Percentiles rank a stretch among this genome's conserved stretches.
Evolutionary conservation across 2,888 invertebrate species (phyloP).

Genomic region (Scotopteryx bipunctaria): DNA sequence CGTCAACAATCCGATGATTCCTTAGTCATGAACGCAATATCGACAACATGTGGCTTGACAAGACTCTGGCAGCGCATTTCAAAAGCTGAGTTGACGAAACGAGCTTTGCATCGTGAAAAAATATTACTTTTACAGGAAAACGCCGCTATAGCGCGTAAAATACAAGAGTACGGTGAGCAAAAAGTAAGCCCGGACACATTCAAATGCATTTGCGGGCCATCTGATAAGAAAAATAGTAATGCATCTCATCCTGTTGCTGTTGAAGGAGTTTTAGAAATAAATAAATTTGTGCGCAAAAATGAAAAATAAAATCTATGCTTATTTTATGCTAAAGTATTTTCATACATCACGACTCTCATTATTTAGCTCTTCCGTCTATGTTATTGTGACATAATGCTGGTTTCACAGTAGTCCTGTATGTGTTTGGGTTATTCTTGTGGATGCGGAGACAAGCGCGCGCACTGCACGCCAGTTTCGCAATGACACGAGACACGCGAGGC

Average conservation of each 20-base stretch:
- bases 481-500: conserved; percentile 55
- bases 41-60: conserved; percentile 62
- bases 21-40: conserved; percentile 59
- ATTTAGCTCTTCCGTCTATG: conserved; percentile 36
- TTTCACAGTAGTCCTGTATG: conserved; percentile 32
- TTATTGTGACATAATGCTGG: conserved; percentile 43
- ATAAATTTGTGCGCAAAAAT: conserved; percentile 45
- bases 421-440: conserved; percentile 41
- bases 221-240: conserved; percentile 37
- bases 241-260: conserved; percentile 52
- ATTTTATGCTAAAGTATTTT: conserved; percentile 32
- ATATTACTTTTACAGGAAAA: conserved; percentile 64
- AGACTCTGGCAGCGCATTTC: conserved; percentile 72
- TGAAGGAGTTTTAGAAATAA: conserved; percentile 58
- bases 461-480: conserved; percentile 53
- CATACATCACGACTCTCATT: conserved; percentile 40
- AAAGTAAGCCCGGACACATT: conserved; percentile 44
- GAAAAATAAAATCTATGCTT: conserved; percentile 29
- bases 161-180: conserved; percentile 50
- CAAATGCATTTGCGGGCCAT: conserved; percentile 52
- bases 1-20: conserved; percentile 59
- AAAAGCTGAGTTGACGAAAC: conserved; percentile 66
- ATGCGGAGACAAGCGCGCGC: conserved; percentile 44
- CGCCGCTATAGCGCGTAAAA: conserved; percentile 46
- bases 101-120: conserved; percentile 68